Evolutionary conservation across 2,113 vertebrate species (phyloP), one percentile per base, ranked within the genome.

Genomic region (Ciconia boyciana): DNA sequence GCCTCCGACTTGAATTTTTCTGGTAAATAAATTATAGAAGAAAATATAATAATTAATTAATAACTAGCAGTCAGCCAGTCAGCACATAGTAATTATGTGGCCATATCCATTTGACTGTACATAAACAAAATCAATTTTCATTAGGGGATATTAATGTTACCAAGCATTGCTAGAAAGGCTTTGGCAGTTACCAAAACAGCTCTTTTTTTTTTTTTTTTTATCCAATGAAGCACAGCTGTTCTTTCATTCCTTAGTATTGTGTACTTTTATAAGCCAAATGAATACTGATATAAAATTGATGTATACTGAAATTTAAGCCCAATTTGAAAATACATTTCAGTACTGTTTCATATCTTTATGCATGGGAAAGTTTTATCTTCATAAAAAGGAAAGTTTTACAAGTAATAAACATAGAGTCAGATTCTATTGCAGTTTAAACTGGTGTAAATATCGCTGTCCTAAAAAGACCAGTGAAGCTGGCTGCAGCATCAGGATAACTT

Each of bases 81-180:
- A 96, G 68, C 86, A 86, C 94, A 88, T 86, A 95, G 76, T 96
- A 98, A 98, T 98, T 96, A 95, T 92, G 57, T 86, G 87, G 22
- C 75, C 87, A 95, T 87, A 97, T 91, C 93, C 80, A 97, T 98
- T 98, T 83, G 64, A 96, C 26, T 93, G 26, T 89, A 94, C 43
- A 93, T 96, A 98, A 98, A 98, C 98, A 98, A 97, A 98, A 98
- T 98, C 94, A 96, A 96, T 98, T 97, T 98, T 98, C 95, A 98
- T 98, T 98, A 98, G 82, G 44, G 78, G 69, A 64, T 95, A 96
- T 77, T 98, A 96, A 97, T 96, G 75, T 78, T 68, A 94, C 83
- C 69, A 84, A 90, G n/a, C 29, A 95, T 89, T 84, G 77, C 61
- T 97, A 93, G 85, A 93, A 94, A 90, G 65, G 58, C 65, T 89